phyloP scores from a whole-genome alignment of 1,140 invertebrate species.

The Homarus americanus region DNA sequence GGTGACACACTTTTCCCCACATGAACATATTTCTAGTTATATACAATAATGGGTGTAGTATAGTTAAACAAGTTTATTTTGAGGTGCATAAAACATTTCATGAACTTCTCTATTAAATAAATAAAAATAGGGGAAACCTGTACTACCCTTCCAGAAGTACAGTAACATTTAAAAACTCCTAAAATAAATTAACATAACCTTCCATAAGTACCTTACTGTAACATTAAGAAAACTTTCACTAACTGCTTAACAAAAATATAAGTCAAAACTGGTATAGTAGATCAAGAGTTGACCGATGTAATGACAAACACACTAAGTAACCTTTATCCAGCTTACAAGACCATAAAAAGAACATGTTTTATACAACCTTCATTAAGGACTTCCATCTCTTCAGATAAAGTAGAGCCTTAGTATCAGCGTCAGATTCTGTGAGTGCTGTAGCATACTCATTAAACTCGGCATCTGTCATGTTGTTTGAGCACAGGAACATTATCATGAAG shows the following conservation, averaged over 20 bases:
- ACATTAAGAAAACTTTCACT: background rate
- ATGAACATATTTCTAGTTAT: no score
- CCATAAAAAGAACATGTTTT: background rate
- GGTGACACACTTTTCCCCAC: no score
- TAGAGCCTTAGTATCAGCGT: constrained; percentile 91
- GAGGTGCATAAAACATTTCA: no score
- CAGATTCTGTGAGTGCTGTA: constrained; percentile 85
- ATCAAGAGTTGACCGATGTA: background rate
- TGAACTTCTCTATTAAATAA: no score
- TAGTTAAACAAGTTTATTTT: no score
- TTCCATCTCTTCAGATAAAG: constrained; percentile 94
- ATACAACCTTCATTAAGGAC: constrained; percentile 68
- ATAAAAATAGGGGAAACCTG: no score
- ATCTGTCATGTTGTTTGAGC: constrained; percentile 80
- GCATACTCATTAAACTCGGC: constrained; percentile 67
- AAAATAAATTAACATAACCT: background rate
- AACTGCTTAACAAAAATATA: background rate
- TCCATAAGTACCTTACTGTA: background rate
- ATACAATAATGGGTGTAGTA: no score
- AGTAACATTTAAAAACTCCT: background rate
- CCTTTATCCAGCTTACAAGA: no score
- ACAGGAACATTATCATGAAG: constrained; percentile 96
- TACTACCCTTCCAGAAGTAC: no score
- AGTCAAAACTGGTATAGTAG: background rate
- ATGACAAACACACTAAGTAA: no score